Conservation (phyloP, 2,113 vertebrate genomes). For the Coreoperca whiteheadi region DNA sequence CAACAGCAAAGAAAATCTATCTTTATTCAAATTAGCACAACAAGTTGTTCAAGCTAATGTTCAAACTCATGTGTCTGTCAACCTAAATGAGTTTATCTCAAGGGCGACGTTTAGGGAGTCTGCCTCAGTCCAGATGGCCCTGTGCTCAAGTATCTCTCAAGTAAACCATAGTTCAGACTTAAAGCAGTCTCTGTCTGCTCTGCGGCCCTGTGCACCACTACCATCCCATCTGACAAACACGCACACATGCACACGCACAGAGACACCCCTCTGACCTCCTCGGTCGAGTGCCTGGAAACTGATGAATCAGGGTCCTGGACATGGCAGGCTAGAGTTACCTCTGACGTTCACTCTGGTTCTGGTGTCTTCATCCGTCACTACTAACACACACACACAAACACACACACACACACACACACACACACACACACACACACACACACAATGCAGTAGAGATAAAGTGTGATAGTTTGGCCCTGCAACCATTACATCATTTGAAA, state of each 20-base stretch:
- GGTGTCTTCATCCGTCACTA: neutral
- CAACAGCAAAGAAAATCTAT: neutral
- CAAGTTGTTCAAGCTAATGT: neutral
- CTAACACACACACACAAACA: constrained; percentile 1
- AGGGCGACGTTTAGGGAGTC: neutral
- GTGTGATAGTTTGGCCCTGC: constrained; percentile 26
- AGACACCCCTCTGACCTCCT: constrained; percentile 38
- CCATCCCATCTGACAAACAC: constrained; percentile 11
- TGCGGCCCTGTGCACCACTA: constrained; percentile 19
- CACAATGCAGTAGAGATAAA: constrained; percentile 29
- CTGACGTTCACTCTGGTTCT: constrained; percentile 7
- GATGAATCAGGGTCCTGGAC: constrained; percentile 57
- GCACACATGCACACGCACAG: constrained; percentile 11
- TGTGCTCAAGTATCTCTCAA: constrained; percentile 2
- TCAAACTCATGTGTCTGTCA: neutral
- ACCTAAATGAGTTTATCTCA: neutral
- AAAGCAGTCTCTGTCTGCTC: constrained; percentile 38
- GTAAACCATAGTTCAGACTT: neutral
- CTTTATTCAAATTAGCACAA: neutral
- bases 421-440: constrained; percentile 8
- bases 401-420: constrained; percentile 1
- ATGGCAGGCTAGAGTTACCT: constrained; percentile 58
- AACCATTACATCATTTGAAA: constrained; percentile 61
- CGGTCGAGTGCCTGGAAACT: constrained; percentile 46
- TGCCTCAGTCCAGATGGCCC: constrained; percentile 19